Base-by-base conservation (phyloP, 2,797 vertebrate species). In the Sebastes itinus region DNA sequence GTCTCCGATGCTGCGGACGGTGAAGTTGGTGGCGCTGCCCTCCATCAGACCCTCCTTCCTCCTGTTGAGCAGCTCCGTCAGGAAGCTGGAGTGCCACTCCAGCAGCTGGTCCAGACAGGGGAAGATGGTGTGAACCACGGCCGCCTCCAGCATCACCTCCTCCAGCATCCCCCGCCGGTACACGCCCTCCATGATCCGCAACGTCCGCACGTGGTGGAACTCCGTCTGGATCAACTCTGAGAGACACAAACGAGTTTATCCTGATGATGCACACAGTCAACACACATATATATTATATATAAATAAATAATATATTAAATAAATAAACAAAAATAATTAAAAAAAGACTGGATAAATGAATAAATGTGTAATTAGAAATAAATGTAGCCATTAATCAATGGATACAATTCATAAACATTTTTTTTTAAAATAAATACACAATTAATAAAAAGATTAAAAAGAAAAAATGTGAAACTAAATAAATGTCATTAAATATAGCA, bases 171-270 rank as follows among this genome's bases (percentile, higher is more conserved):
- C 97, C 42, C 95, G 95, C 28, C 97, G 95, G 91, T 97, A 98
- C 68, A 99, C 95, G 1, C 95, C 94, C 33, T 96, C 97, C 98
- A 99, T 99, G 91, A 99, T 98, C 86, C 97, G 94, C 89, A 99
- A 83, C 0, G 98, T 99, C 35, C 97, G 96, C 4, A 99, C 96
- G 0, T 99, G 98, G 86, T 98, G 97, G 42, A 98, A 94, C 93
- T 99, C 98, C 0, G 98, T 99, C 95, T 98, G 98, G 86, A 99
- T 98, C 60, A 99, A 87, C 92, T 99, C 98, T 99, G 80, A 62
- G 30, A 54, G 7, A 55, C 4, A 28, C 2, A 23, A 12, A 35
- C 4, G 6, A 25, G 27, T 18, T 69, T 20, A 14, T 16, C 38
- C 38, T 38, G 35, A 38, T 49, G 35, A 27, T 30, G n/a, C 9